phyloP scores from a whole-genome alignment of 2,797 vertebrate genomes.

The Amblyraja radiata region DNA sequence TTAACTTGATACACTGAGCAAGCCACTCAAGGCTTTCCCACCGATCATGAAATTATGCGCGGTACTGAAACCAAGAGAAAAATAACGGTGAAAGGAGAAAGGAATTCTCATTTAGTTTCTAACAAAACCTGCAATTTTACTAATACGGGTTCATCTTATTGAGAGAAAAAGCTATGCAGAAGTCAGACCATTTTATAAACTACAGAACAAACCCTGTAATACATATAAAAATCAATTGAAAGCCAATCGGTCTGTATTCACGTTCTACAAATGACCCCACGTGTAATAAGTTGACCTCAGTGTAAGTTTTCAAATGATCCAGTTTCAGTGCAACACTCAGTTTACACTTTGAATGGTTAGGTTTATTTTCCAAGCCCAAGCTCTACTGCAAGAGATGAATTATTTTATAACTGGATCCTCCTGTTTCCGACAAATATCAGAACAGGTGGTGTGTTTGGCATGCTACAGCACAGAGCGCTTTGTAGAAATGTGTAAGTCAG shows the following conservation, averaged over 20 bases:
- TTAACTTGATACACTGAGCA: constrained; percentile 15
- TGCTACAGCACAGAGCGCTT: background rate
- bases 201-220: background rate
- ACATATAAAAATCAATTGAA: background rate
- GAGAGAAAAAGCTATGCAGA: background rate
- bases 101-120: background rate
- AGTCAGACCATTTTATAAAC: too few species aligned
- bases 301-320: background rate
- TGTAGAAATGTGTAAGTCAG: background rate
- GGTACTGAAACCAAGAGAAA: background rate
- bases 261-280: background rate
- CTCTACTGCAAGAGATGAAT: background rate
- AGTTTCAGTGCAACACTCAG: background rate
- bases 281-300: background rate
- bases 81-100: background rate
- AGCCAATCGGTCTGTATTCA: background rate
- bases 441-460: background rate
- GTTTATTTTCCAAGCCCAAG: background rate
- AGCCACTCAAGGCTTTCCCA: background rate
- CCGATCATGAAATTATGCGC: background rate
- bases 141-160: background rate
- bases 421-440: background rate
- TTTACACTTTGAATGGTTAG: background rate
- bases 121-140: background rate
- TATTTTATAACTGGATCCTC: background rate